Evolutionary conservation across 1,140 invertebrate genomes (phyloP).

Genomic region (Grapholita molesta): DNA sequence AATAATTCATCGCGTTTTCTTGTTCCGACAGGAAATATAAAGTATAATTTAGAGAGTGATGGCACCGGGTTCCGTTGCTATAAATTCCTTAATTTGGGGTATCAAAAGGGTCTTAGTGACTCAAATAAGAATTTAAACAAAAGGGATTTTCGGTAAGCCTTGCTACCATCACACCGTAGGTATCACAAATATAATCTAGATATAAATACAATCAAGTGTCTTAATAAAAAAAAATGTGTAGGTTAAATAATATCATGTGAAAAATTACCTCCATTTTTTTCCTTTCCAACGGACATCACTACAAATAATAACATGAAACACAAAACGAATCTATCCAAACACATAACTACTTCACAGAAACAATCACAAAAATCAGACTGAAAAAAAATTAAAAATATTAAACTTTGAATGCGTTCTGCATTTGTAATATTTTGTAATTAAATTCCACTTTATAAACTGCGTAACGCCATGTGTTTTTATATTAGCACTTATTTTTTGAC

Average conservation of each 20-base stretch:
- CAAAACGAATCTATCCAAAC: constrained; percentile 39
- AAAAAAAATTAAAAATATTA: not conserved
- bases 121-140: not conserved
- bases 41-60: constrained; percentile 16
- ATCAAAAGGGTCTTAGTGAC: not conserved
- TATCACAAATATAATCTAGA: too few species aligned
- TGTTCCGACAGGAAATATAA: constrained; percentile 16
- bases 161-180: too few species aligned
- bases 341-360: constrained; percentile 45
- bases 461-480: not conserved
- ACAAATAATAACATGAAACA: constrained; percentile 40
- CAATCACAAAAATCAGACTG: not conserved
- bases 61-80: not conserved
- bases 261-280: constrained; percentile 53
- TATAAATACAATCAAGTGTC: too few species aligned
- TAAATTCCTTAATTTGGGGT: constrained; percentile 8
- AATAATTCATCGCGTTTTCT: constrained; percentile 15
- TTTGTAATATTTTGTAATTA: not conserved
- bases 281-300: constrained; percentile 39
- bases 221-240: too few species aligned
- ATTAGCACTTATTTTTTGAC: not conserved
- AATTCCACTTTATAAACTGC: not conserved
- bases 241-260: too few species aligned
- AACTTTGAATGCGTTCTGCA: not conserved
- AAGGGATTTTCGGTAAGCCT: not conserved